Evolutionary conservation across 2,113 vertebrate species (phyloP), one percentile per base, ranked within the genome.

Genomic region (Sinocyclocheilus anophthalmus): DNA sequence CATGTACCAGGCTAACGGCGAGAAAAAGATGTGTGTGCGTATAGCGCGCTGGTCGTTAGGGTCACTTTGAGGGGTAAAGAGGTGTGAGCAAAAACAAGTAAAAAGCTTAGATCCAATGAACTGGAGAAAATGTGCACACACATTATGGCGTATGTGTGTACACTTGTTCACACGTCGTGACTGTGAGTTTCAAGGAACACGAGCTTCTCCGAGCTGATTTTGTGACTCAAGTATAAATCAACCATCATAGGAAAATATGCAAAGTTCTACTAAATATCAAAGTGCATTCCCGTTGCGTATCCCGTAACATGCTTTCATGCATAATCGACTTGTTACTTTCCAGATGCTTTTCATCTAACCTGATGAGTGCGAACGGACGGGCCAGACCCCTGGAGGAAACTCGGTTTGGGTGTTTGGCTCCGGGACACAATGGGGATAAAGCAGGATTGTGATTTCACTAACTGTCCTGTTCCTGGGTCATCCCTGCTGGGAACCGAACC

Each of bases 1-100:
- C 89, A 39, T 79, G 91, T 93, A 92, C 87, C 91, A 88, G 91
- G 94, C 94, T 92, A 92, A 91, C 88, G 93, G 90, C 84, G 91
- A 82, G 70, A 88, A 85, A 91, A 88, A 89, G 89, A 88, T 90
- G 92, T 87, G 89, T 92, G 91, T 90, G 86, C 87, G 91, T 86
- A 42, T 89, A 90, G 88, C 90, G 88, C 14, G 53, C 92, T 86
- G 89, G 85, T 91, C 53, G 70, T 67, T 50, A 59, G 48, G 50
- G 63, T 65, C 76, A 30, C 48, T 77, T 67, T 37, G 42, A 53
- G 75, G 65, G 33, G 16, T 39, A 69, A 50, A 57, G 69, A 59
- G 24, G 63, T 81, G 91, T 80, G 88, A 81, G 84, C 82, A 85
- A 89, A 89, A 91, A 86, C 84, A 88, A 84, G 83, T 87, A 83